phyloP scores from a whole-genome alignment of 2,113 vertebrate species.

The Beaufortia kweichowensis region DNA sequence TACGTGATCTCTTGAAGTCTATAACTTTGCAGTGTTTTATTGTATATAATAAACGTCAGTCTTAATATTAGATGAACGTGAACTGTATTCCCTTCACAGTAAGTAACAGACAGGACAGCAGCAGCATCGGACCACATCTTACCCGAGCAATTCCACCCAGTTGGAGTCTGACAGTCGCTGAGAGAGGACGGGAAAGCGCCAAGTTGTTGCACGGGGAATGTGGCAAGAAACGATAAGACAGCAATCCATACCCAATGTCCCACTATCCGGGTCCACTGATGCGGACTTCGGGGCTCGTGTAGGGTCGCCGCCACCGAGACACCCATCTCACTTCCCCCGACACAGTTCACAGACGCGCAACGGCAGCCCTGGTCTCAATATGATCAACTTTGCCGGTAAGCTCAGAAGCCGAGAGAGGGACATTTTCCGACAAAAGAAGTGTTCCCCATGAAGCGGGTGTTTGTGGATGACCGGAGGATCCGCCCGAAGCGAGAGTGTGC shows the following conservation, averaged over 20 bases:
- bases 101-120: background rate
- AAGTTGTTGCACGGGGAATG: slow-evolving; percentile 83
- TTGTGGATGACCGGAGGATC: slow-evolving; percentile 60
- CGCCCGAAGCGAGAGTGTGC: slow-evolving; percentile 61
- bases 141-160: slow-evolving; percentile 99
- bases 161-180: slow-evolving; percentile 97
- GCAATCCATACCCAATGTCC: slow-evolving; percentile 76
- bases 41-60: background rate
- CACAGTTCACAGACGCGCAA: slow-evolving; percentile 62
- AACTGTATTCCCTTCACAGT: background rate
- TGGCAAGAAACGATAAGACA: slow-evolving; percentile 73
- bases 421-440: slow-evolving; percentile 74
- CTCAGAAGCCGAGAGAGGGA: slow-evolving; percentile 63
- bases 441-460: slow-evolving; percentile 73
- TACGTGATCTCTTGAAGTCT: background rate
- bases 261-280: slow-evolving; percentile 69
- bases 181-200: slow-evolving; percentile 95
- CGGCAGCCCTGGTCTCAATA: slow-evolving; percentile 65
- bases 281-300: slow-evolving; percentile 65
- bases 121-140: slow-evolving; percentile 63
- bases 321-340: slow-evolving; percentile 74
- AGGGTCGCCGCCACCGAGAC: slow-evolving; percentile 62
- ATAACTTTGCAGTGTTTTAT: slow-evolving; percentile 9
- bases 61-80: slow-evolving; percentile 1
- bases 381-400: slow-evolving; percentile 62